phyloP scores from a whole-genome alignment of 1,140 invertebrate genomes.

The Plectrocnemia conspersa region DNA sequence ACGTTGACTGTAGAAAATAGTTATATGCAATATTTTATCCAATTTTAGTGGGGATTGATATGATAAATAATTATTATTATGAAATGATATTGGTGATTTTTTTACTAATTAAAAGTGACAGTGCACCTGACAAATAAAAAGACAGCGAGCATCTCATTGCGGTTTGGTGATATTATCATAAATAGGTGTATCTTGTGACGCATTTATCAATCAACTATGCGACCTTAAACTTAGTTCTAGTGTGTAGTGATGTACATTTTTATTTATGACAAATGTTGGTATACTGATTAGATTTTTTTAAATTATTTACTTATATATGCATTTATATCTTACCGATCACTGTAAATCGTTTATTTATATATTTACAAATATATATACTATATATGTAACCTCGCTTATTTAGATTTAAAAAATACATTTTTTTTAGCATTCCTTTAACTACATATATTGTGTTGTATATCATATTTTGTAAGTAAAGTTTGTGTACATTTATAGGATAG shows the following conservation, averaged over 20 bases:
- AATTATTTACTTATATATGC: not conserved
- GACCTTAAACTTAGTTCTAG: conserved; percentile 17
- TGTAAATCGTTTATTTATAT: not conserved
- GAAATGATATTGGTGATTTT: too few relatives aligned
- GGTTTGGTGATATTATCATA: conserved; percentile 14
- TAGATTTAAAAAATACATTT: too few relatives aligned
- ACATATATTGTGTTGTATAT: too few relatives aligned
- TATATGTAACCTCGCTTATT: too few relatives aligned
- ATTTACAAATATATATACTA: too few relatives aligned
- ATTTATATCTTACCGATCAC: not conserved
- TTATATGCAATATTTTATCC: conserved; percentile 9
- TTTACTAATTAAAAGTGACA: conserved; percentile 1
- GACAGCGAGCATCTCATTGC: conserved; percentile 13
- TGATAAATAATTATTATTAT: too few relatives aligned
- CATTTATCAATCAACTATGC: conserved; percentile 10
- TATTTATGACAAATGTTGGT: too few relatives aligned
- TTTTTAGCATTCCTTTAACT: too few relatives aligned
- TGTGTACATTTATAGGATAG: too few relatives aligned
- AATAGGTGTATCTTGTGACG: conserved; percentile 18
- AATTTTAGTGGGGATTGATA: conserved; percentile 17
- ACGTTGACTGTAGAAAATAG: conserved; percentile 26
- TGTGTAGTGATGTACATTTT: conserved; percentile 1
- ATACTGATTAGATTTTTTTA: not conserved
- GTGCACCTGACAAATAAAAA: conserved; percentile 15
- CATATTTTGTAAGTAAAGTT: too few relatives aligned